phyloP scores from a whole-genome alignment of 2,888 invertebrate genomes.

The Himalopsyche japonica region DNA sequence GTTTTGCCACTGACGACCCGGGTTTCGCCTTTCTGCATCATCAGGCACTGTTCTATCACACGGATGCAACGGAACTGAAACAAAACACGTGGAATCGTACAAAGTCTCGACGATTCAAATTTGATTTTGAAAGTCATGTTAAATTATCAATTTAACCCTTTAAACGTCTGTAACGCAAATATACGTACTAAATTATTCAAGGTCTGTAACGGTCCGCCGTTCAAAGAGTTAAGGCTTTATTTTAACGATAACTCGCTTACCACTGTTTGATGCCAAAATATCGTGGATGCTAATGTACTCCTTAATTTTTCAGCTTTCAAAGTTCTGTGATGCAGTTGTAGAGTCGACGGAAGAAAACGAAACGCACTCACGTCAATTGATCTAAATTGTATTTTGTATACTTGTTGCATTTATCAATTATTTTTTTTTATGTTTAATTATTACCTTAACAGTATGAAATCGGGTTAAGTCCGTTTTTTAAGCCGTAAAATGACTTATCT shows the following conservation, averaged over 20 bases:
- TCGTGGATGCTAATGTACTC: neutral
- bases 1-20: neutral
- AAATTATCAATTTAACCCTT: no score
- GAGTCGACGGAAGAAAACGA: neutral
- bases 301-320: constrained; percentile 35
- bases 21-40: neutral
- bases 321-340: constrained; percentile 39
- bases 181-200: no score
- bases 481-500: neutral
- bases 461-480: neutral
- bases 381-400: neutral
- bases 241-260: no score
- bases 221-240: no score
- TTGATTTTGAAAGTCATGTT: no score
- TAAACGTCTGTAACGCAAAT: no score
- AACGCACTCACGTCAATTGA: neutral
- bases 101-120: no score
- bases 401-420: neutral
- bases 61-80: no score
- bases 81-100: no score
- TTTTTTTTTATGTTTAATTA: neutral
- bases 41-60: no score
- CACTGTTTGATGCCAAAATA: no score
- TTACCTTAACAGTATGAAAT: neutral
- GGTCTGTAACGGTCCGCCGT: no score